Conservation (phyloP, 53 echinoderm and acorn worm genomes). For the Astropecten irregularis region DNA sequence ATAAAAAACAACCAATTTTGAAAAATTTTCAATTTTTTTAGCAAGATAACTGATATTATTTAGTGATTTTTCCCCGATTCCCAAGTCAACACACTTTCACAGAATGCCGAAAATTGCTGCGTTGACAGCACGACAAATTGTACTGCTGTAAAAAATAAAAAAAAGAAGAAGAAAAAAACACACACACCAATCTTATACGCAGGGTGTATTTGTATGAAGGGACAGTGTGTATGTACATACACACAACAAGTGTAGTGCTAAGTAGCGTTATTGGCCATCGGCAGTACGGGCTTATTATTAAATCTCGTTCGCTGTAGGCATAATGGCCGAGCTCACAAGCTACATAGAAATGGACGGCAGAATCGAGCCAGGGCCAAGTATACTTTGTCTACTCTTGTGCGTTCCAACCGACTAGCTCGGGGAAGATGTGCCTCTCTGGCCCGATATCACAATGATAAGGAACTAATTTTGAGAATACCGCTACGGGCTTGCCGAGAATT, state of each 20-base stretch:
- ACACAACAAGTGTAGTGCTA: not conserved
- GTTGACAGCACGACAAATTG: no score
- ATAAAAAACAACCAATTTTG: no score
- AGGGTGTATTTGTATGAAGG: not conserved
- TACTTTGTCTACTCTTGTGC: not conserved
- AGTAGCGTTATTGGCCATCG: not conserved
- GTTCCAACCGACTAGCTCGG: not conserved
- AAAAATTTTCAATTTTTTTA: no score
- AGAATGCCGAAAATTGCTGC: no score
- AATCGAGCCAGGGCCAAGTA: no score
- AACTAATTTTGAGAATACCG: constrained; percentile 53
- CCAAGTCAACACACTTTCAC: no score
- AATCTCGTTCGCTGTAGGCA: constrained; percentile 11
- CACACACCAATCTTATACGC: not conserved
- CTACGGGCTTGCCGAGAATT: constrained; percentile 30
- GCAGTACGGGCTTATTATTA: constrained; percentile 9
- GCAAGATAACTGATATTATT: no score
- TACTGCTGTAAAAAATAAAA: no score
- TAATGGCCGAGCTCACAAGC: not conserved
- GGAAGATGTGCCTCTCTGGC: constrained; percentile 26
- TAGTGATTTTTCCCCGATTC: no score
- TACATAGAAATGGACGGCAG: no score
- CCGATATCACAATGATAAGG: constrained; percentile 47
- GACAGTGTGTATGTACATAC: not conserved
- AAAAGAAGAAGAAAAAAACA: not conserved